Base-by-base conservation (phyloP, 2,113 vertebrate species). In the Pimephales promelas region DNA sequence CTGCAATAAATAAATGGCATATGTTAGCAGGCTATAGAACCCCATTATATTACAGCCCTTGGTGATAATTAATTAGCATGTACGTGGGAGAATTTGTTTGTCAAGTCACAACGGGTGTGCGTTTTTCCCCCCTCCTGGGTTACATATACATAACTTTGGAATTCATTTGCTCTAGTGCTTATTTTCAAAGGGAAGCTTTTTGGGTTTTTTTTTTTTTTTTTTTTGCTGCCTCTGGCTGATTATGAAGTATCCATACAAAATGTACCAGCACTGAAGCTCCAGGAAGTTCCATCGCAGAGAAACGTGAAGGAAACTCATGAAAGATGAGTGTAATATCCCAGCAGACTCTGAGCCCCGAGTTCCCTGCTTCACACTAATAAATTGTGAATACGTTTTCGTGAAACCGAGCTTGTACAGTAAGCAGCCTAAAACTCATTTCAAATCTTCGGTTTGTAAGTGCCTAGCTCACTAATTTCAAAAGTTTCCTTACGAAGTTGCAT, bases 1-100 rank as follows among this genome's bases (percentile, higher is more conserved):
- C 61, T 84, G 81, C 85, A 91, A 88, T 92, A 91, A 92, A 89
- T 90, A 88, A 87, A 85, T 76, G 22, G 76, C 80, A 57, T 85
- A 88, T 90, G 91, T 89, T 62, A 82, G 70, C 45, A 26, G 83
- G 56, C 78, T 84, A 76, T 68, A 52, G 73, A 78, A 57, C 24
- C 61, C 62, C 82, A 87, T 82, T 85, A 85, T 76, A 71, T 82
- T 79, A 52, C 66, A 77, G 71, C 89, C 90, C 77, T 86, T 83
- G 86, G 91, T 89, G 88, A 71, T 89, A 92, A 92, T 92, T 90
- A 70, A 81, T 70, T 71, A 91, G 90, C 47, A 87, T 87, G 59
- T 77, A 89, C 70, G 43, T 80, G 86, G 16, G 70, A 85, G 75
- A 82, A 83, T 88, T 56, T 26, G 26, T 77, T 86, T 86, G 79